These are phyloP conservation scores for Byasa hedistus DNA, from an alignment of 2,888 invertebrate genomes.

Conservation along the genomic window DNA sequence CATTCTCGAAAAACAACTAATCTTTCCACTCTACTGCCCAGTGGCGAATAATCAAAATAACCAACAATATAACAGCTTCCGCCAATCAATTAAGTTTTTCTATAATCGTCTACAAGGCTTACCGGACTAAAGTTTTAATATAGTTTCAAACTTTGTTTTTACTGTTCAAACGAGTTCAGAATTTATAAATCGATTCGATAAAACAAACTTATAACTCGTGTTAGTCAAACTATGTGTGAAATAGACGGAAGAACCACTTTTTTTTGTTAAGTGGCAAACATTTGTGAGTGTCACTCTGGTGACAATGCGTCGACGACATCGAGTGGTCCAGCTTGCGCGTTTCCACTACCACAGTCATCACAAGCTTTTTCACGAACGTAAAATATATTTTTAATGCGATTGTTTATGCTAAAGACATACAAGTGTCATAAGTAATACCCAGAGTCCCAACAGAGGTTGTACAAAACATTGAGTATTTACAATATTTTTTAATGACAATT, in stretches of 20 bases:
- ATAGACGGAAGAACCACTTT: conserved; percentile 38
- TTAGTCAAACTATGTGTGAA: conserved; percentile 36
- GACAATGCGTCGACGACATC: conserved; percentile 59
- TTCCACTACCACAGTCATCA: conserved; percentile 29
- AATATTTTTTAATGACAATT: no score
- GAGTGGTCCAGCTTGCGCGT: conserved; percentile 43
- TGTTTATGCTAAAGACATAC: neutral
- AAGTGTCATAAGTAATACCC: no score
- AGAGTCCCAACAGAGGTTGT: no score
- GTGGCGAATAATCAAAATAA: conserved; percentile 49
- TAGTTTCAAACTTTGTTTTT: neutral
- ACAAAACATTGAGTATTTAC: no score
- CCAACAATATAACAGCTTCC: conserved; percentile 63
- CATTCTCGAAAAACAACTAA: conserved; percentile 32
- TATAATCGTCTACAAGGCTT: conserved; percentile 60
- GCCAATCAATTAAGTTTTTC: conserved; percentile 68
- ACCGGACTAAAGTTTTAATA: conserved; percentile 40
- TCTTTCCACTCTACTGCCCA: conserved; percentile 39
- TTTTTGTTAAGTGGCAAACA: conserved; percentile 65
- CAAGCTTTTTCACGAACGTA: conserved; percentile 3
- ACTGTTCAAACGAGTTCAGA: neutral
- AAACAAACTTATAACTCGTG: conserved; percentile 25
- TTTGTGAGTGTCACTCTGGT: conserved; percentile 65
- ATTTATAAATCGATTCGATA: conserved; percentile 27
- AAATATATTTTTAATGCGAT: neutral